Evolutionary conservation across 2,113 vertebrate genomes (phyloP).

Genomic region (Neofelis nebulosa): DNA sequence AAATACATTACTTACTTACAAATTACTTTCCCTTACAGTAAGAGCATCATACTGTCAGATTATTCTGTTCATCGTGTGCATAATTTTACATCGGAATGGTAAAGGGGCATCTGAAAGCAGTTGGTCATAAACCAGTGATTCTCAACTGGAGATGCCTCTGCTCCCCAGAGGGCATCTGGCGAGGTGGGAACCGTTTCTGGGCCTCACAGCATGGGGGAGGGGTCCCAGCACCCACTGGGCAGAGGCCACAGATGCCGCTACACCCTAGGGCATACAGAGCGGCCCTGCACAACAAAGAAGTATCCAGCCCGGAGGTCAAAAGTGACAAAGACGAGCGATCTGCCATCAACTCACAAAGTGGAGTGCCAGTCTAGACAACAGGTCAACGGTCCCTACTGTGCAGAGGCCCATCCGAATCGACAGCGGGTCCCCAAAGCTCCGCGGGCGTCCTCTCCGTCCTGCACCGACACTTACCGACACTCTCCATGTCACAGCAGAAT

Average conservation of each 20-base stretch:
- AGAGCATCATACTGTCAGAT: neutral
- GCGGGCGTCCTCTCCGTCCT: neutral
- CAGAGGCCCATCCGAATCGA: neutral
- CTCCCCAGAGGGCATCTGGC: neutral
- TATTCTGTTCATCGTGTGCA: neutral
- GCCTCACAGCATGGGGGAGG: neutral
- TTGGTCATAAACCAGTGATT: conserved; percentile 17
- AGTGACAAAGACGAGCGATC: neutral
- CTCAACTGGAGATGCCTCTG: neutral
- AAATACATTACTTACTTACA: neutral
- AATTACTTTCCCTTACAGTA: neutral
- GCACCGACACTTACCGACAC: neutral
- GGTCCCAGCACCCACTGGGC: neutral
- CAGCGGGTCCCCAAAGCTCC: neutral
- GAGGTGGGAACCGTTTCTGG: neutral
- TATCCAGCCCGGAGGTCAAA: neutral
- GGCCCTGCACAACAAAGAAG: neutral
- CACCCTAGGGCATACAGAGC: neutral
- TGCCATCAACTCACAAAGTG: neutral
- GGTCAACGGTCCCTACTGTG: neutral
- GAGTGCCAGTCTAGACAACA: neutral
- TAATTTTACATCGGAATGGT: conserved; percentile 21
- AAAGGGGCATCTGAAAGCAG: neutral
- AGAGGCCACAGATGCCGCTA: neutral
- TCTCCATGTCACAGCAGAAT: neutral